Evolutionary conservation across 1,140 invertebrate species (phyloP), one percentile per base, ranked within the genome.

Genomic region (Homarus americanus): DNA sequence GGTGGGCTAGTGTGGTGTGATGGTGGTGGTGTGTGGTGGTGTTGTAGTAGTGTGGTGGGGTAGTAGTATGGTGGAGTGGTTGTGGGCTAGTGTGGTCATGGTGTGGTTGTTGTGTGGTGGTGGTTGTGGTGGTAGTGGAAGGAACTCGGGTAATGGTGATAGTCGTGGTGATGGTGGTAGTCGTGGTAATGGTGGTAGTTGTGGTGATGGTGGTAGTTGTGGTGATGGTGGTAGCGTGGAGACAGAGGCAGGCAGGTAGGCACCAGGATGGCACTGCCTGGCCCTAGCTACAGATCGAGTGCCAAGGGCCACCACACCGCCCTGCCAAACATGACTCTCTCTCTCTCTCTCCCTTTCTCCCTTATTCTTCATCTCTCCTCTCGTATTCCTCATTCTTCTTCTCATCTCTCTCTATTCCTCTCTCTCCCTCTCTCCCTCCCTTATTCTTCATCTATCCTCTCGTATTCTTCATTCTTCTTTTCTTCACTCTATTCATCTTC

Each of bases 271-370:
- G 53, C 53, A 9, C 53, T 58, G 53, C 9, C 53, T 58, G 53
- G 53, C 53, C 53, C 20, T 58, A 58, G 53, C 53, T 58, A 24
- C 53, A 24, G 53, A 17, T 58, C 44, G 9, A 24, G 7, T 5
- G 9, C 53, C 2, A 58, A 17, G 53, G 2, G 44, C 15, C 44
- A 4, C 44, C 44, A 58, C 53, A 5, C 2, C 40, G 4, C 24
- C 40, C 24, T 17, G 34, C 38, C 24, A 40, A 49, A 40, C 49
- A 40, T 79, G 40, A 49, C 76, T 79, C 76, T 79, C 76, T 79
- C 76, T 79, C 76, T 79, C 76, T 79, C 76, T 79, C 40, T 79
- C 76, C 49, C 76, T 79, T 20, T 79, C 76, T 79, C 76, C 49
- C 76, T 79, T 41, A 49, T 41, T 79, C 76, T 79, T 41, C 49